A percentile compares a stretch with the other conserved stretches of the same genome.
Conservation (phyloP, 2,113 vertebrate genomes). For the Bothrops jararaca region DNA sequence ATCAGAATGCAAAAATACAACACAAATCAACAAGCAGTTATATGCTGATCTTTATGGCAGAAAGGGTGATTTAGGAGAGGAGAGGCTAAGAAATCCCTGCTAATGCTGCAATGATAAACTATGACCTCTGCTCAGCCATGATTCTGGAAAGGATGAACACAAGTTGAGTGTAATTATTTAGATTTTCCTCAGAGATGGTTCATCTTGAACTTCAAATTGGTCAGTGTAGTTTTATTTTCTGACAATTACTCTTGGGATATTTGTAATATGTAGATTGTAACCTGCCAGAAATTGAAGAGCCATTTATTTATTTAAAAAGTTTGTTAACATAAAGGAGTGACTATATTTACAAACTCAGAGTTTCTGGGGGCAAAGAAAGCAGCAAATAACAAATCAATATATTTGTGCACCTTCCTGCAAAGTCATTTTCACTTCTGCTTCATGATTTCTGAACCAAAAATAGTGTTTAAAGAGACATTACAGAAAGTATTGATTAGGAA, state of each 20-base stretch:
- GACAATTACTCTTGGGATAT: background rate
- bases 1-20: background rate
- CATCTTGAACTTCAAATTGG: background rate
- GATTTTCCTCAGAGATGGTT: background rate
- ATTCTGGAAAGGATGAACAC: background rate
- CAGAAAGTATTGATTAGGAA: slow-evolving; percentile 51
- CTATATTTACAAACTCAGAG: background rate
- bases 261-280: background rate
- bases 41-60: background rate
- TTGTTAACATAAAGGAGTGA: background rate
- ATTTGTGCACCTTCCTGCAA: slow-evolving; percentile 7
- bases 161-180: background rate
- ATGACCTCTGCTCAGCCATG: background rate
- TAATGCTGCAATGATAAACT: background rate
- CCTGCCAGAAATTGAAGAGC: background rate
- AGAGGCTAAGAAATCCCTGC: background rate
- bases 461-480: slow-evolving; percentile 41
- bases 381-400: slow-evolving; percentile 12
- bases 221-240: background rate
- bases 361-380: background rate
- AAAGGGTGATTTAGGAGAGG: background rate
- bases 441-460: slow-evolving; percentile 54
- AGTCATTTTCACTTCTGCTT: slow-evolving; percentile 22
- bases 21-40: background rate
- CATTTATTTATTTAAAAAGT: background rate